Percentiles rank a stretch among this genome's conserved stretches.
Conservation (phyloP, 2,888 invertebrate genomes). For the Lithophane socia region DNA sequence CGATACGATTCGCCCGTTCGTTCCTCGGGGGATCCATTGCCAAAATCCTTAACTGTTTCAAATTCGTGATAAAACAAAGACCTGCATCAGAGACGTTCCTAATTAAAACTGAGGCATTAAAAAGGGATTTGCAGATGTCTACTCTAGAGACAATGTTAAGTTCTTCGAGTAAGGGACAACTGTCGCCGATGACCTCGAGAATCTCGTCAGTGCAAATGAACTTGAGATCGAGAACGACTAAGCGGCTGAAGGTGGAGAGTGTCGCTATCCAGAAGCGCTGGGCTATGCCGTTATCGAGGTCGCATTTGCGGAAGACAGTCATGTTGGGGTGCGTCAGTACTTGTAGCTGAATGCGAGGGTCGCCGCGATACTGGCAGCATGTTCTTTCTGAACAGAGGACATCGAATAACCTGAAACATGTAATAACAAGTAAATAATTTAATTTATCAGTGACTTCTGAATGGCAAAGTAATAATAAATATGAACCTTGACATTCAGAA, state of each 20-base stretch:
- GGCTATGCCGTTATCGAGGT: constrained; percentile 85
- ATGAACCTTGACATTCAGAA: constrained; percentile 3
- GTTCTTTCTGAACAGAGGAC: constrained; percentile 88
- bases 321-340: constrained; percentile 86
- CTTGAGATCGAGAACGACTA: constrained; percentile 86
- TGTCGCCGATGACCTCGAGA: constrained; percentile 81
- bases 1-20: constrained; percentile 83
- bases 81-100: constrained; percentile 88
- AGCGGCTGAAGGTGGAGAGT: constrained; percentile 80
- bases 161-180: constrained; percentile 84
- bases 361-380: constrained; percentile 83
- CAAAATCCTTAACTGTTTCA: constrained; percentile 83
- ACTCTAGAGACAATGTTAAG: constrained; percentile 88
- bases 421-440: constrained; percentile 55
- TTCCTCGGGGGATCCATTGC: constrained; percentile 88
- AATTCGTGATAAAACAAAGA: constrained; percentile 80
- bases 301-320: constrained; percentile 86
- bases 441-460: constrained; percentile 13
- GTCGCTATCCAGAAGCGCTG: constrained; percentile 84
- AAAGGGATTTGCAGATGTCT: constrained; percentile 85
- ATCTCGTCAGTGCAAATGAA: constrained; percentile 89
- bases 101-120: constrained; percentile 87
- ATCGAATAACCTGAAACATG: constrained; percentile 88
- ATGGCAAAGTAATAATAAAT: constrained; percentile 12
- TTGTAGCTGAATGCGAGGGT: constrained; percentile 85